Evolutionary conservation across 2,113 vertebrate genomes (phyloP).

Genomic region (Enhydra lutris): DNA sequence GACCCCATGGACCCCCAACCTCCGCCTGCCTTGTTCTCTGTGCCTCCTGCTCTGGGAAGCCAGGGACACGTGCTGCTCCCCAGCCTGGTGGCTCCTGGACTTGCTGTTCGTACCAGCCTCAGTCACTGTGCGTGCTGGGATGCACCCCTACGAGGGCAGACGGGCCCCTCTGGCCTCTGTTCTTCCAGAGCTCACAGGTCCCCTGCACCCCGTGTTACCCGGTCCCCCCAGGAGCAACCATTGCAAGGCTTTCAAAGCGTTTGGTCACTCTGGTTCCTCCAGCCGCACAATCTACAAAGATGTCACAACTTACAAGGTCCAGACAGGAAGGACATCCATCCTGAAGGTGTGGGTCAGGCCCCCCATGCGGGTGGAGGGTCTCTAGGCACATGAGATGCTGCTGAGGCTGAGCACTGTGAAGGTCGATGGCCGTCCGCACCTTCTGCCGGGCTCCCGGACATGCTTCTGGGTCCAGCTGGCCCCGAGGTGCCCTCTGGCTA

Average conservation of each 20-base stretch:
- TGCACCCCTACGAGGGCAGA: rapidly evolving
- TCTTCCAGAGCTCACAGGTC: too few relatives aligned
- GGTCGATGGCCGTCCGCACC: rapidly evolving
- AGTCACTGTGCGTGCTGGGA: background rate
- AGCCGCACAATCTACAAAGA: too few relatives aligned
- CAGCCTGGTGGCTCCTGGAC: rapidly evolving
- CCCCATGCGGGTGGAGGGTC: background rate
- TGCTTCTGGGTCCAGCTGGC: background rate
- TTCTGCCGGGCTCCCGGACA: rapidly evolving
- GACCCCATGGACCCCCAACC: rapidly evolving
- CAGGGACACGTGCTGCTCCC: background rate
- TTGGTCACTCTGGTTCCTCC: rapidly evolving
- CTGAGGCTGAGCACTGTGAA: too few relatives aligned
- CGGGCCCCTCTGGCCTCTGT: rapidly evolving
- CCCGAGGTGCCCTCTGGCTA: rapidly evolving
- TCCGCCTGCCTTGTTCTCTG: rapidly evolving
- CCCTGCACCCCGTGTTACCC: rapidly evolving
- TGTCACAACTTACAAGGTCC: background rate
- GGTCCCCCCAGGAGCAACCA: background rate
- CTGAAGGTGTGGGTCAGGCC: background rate
- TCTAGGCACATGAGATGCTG: rapidly evolving
- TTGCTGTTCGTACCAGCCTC: rapidly evolving
- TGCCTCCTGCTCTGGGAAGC: background rate
- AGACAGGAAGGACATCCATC: rapidly evolving
- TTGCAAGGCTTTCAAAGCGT: too few relatives aligned